Evolutionary conservation across 2,797 vertebrate genomes (phyloP).

Genomic region (Spatula clypeata): DNA sequence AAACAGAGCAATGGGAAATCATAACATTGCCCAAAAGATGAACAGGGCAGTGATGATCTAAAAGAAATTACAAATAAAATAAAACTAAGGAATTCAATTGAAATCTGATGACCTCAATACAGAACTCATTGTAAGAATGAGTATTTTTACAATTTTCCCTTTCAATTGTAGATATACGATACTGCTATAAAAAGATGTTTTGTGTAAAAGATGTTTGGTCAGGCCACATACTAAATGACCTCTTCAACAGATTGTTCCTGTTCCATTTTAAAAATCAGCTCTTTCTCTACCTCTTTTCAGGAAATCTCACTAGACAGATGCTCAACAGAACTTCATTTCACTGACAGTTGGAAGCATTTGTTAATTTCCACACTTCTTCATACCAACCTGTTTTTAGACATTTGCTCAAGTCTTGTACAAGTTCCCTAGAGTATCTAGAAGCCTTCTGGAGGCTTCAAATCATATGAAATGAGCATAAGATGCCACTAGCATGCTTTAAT

Average conservation of each 20-base stretch:
- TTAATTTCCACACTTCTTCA: neutral
- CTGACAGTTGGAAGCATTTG: neutral
- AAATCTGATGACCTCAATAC: neutral
- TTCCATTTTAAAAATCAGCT: neutral
- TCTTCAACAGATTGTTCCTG: neutral
- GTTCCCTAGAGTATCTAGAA: neutral
- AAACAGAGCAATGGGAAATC: neutral
- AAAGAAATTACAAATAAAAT: neutral
- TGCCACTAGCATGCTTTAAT: neutral
- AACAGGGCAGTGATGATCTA: neutral
- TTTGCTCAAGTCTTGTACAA: neutral
- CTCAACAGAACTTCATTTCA: neutral
- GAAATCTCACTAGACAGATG: neutral
- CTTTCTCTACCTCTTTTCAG: neutral
- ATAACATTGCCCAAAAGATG: neutral
- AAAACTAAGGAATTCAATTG: neutral
- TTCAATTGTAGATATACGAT: neutral
- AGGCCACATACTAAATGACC: neutral
- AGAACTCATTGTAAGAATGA: neutral
- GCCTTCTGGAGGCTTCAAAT: neutral
- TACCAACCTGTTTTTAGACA: neutral
- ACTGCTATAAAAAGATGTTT: neutral
- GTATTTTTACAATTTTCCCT: neutral
- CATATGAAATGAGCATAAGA: neutral
- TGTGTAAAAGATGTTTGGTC: neutral